A percentile compares a stretch with the other conserved stretches of the same genome.
Evolutionary conservation across 2,888 invertebrate genomes (phyloP).

Genomic region (Helicoverpa assulta): DNA sequence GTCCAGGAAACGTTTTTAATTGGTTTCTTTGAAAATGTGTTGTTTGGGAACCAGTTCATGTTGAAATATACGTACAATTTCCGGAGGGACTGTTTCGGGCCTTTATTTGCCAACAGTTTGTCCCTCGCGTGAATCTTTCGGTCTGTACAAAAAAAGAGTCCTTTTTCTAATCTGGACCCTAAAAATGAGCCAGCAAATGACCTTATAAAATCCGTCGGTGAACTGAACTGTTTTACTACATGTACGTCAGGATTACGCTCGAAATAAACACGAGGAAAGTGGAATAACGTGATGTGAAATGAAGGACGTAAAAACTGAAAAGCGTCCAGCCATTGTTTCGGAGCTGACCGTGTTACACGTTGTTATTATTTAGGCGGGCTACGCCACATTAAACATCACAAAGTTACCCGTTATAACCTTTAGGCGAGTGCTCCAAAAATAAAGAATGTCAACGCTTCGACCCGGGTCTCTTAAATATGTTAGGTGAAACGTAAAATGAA

Average conservation of each 20-base stretch:
- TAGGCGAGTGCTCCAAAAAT: conserved; percentile 59
- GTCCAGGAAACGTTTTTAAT: conserved; percentile 42
- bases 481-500: conserved; percentile 71
- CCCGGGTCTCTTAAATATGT: conserved; percentile 59
- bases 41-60: conserved; percentile 28
- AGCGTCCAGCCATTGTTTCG: conserved; percentile 45
- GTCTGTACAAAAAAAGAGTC: conserved; percentile 15
- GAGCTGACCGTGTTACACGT: conserved; percentile 45
- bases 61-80: conserved; percentile 5
- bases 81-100: not conserved
- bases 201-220: conserved; percentile 30
- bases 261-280: conserved; percentile 48
- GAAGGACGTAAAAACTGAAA: conserved; percentile 54
- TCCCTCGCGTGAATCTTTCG: conserved; percentile 5
- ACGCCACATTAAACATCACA: conserved; percentile 58
- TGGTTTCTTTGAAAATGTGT: conserved; percentile 49
- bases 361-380: conserved; percentile 61
- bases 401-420: conserved; percentile 57
- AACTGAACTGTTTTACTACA: conserved; percentile 29
- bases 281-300: conserved; percentile 44
- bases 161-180: not conserved
- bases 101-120: not conserved
- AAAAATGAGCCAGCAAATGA: conserved; percentile 26
- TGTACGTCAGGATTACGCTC: conserved; percentile 21
- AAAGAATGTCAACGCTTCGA: conserved; percentile 66